These are phyloP conservation scores for Osedax fenrisi DNA, from an alignment of 2,888 invertebrate genomes.

Conservation along the genomic window DNA sequence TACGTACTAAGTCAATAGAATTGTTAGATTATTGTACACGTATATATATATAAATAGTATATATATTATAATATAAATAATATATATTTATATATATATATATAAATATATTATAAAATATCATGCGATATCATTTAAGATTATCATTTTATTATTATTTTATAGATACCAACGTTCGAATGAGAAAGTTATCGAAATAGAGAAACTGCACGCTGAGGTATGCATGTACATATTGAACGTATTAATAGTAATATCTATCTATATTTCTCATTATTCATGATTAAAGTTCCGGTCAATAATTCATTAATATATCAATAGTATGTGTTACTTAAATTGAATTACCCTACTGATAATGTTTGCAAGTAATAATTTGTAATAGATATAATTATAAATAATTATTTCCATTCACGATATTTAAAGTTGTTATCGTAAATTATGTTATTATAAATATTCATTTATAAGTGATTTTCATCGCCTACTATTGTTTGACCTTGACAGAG, in stretches of 20 bases:
- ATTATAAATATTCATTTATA: too few species aligned
- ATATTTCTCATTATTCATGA: too few species aligned
- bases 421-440: too few species aligned
- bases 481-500: constrained; percentile 37
- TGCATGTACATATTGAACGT: too few species aligned
- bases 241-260: too few species aligned
- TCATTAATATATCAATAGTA: too few species aligned
- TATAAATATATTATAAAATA: background rate
- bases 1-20: constrained; percentile 45
- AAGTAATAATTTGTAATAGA: too few species aligned
- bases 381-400: background rate
- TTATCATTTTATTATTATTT: constrained; percentile 22
- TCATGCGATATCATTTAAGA: background rate
- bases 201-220: constrained; percentile 47
- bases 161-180: constrained; percentile 47
- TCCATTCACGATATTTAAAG: background rate
- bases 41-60: background rate
- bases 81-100: background rate
- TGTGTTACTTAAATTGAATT: too few species aligned
- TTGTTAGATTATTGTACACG: constrained; percentile 40
- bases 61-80: background rate
- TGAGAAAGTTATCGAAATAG: constrained; percentile 45
- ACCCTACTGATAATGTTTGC: too few species aligned
- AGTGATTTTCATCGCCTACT: too few species aligned
- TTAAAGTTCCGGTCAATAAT: too few species aligned